Evolutionary conservation across 2,888 invertebrate genomes (phyloP).

Genomic region (Pseudoips prasinana): DNA sequence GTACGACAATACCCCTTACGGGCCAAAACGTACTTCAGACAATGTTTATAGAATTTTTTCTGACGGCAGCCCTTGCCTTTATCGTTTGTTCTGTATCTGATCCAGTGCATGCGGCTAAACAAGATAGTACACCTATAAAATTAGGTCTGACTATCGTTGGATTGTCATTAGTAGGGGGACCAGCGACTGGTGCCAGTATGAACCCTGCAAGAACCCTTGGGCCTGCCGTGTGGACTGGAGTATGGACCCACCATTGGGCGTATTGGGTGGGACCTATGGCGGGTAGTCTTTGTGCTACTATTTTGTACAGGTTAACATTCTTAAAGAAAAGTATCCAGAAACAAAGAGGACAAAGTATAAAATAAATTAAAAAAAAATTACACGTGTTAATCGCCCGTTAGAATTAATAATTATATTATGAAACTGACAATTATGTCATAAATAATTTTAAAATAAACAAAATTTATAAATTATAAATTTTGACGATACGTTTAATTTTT

Average conservation of each 20-base stretch:
- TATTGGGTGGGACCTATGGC: slow-evolving; percentile 86
- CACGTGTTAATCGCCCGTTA: too few species aligned
- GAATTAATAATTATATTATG: too few species aligned
- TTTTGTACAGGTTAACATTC: slow-evolving; percentile 55
- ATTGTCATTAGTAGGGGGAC: slow-evolving; percentile 85
- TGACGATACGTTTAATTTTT: too few species aligned
- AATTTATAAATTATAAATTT: too few species aligned
- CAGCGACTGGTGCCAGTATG: slow-evolving; percentile 87
- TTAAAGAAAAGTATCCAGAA: too few species aligned
- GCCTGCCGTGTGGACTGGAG: slow-evolving; percentile 86
- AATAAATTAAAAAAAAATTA: too few species aligned
- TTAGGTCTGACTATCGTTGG: slow-evolving; percentile 86
- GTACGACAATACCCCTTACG: slow-evolving; percentile 82
- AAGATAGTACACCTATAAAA: slow-evolving; percentile 84
- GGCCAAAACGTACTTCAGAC: slow-evolving; percentile 76
- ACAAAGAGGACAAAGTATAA: too few species aligned
- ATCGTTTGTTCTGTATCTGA: slow-evolving; percentile 89
- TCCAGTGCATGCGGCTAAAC: slow-evolving; percentile 83
- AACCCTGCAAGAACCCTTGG: slow-evolving; percentile 87
- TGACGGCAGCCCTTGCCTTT: slow-evolving; percentile 84
- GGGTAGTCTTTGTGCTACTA: slow-evolving; percentile 50
- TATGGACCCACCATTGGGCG: slow-evolving; percentile 86
- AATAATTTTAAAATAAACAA: too few species aligned
- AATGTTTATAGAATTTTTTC: slow-evolving; percentile 83
- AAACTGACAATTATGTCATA: too few species aligned